phyloP scores from a whole-genome alignment of 2,113 vertebrate species.

The Theristicus caerulescens region DNA sequence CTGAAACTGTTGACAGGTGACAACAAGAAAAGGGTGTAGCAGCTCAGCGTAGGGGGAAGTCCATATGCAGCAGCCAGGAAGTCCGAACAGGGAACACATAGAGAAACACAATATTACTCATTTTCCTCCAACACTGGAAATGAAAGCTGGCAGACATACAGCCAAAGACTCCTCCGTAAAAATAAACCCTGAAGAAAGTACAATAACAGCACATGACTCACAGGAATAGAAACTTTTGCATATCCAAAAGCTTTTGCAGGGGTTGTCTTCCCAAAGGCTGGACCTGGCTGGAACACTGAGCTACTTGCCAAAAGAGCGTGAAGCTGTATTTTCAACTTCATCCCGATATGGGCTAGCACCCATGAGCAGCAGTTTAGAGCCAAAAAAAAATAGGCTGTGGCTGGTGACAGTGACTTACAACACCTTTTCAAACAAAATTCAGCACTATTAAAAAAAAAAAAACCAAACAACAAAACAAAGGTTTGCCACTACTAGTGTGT shows the following conservation, averaged over 20 bases:
- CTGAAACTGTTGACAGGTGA: background rate
- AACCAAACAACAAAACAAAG: background rate
- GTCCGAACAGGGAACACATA: background rate
- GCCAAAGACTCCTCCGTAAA: background rate
- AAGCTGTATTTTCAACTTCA: background rate
- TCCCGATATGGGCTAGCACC: rapidly evolving
- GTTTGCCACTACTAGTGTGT: background rate
- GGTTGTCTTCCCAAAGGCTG: background rate
- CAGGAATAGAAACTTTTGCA: background rate
- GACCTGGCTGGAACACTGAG: background rate
- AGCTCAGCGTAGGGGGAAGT: background rate
- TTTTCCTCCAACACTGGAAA: background rate
- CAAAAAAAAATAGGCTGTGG: background rate
- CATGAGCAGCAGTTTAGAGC: rapidly evolving
- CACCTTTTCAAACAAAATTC: background rate
- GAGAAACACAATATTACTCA: background rate
- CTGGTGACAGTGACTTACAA: background rate
- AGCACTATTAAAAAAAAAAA: background rate
- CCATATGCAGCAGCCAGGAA: background rate
- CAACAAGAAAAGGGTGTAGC: background rate
- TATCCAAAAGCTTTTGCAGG: background rate
- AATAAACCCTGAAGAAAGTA: background rate
- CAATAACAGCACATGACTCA: background rate
- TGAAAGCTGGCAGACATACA: background rate
- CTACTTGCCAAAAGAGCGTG: rapidly evolving